These are phyloP conservation scores for Euglossa dilemma DNA, from an alignment of 1,140 invertebrate species.

Conservation along the genomic window DNA sequence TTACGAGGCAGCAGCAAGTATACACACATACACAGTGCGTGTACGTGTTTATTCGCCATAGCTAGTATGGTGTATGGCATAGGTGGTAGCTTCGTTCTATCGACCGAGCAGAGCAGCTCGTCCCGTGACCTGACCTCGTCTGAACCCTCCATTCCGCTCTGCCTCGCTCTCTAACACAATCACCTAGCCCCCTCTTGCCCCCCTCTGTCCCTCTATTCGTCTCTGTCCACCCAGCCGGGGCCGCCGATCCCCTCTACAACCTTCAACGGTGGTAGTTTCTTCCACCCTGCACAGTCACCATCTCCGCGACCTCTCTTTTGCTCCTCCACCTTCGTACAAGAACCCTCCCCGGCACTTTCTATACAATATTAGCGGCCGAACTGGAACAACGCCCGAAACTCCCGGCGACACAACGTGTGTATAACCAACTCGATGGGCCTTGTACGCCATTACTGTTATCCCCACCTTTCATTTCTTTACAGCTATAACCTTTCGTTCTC, in stretches of 20 bases:
- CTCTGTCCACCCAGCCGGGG: no score
- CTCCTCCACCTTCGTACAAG: slow-evolving; percentile 24
- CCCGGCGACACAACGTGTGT: slow-evolving; percentile 3
- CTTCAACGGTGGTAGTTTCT: slow-evolving; percentile 9
- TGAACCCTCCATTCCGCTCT: slow-evolving; percentile 76
- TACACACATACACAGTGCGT: neutral
- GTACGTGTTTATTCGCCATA: slow-evolving; percentile 50
- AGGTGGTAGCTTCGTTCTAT: slow-evolving; percentile 72
- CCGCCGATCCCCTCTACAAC: neutral
- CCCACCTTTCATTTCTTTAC: no score
- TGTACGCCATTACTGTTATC: no score
- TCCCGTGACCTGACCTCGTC: slow-evolving; percentile 82
- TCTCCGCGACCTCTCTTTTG: slow-evolving; percentile 25
- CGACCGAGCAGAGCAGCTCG: slow-evolving; percentile 73
- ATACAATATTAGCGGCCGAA: slow-evolving; percentile 60
- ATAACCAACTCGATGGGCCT: neutral
- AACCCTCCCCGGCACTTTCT: slow-evolving; percentile 48
- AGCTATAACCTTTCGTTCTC: no score
- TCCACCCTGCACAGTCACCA: slow-evolving; percentile 37
- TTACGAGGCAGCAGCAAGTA: neutral
- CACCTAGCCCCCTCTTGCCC: slow-evolving; percentile 51
- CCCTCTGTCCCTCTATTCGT: neutral
- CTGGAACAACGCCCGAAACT: slow-evolving; percentile 69
- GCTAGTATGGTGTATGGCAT: slow-evolving; percentile 46
- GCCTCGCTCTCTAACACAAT: slow-evolving; percentile 72